phyloP scores from a whole-genome alignment of 2,888 invertebrate genomes.

The Vandiemenella viatica region DNA sequence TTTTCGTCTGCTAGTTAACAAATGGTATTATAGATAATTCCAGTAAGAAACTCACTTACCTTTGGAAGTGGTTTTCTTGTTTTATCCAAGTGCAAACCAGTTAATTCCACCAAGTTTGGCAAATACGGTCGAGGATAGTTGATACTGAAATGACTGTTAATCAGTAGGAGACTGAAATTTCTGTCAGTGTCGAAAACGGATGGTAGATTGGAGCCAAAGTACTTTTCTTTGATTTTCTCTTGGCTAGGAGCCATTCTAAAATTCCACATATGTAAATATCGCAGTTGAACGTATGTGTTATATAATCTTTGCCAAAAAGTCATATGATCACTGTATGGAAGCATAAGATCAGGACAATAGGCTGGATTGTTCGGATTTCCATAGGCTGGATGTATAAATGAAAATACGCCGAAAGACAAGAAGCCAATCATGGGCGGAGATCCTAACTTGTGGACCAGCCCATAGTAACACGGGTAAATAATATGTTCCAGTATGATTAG shows the following conservation, averaged over 20 bases:
- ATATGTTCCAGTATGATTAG: conserved; percentile 39
- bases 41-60: no score
- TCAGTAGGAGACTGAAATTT: conserved; percentile 15
- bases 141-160: conserved; percentile 10
- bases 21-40: no score
- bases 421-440: conserved; percentile 35
- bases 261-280: not conserved
- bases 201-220: not conserved
- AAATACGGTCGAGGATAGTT: not conserved
- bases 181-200: conserved; percentile 2
- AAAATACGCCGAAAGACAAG: conserved; percentile 22
- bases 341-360: conserved; percentile 22
- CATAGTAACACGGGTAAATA: conserved; percentile 11
- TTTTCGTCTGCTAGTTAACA: no score
- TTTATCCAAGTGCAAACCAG: not conserved
- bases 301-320: conserved; percentile 21
- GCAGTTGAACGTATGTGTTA: not conserved
- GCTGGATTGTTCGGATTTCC: conserved; percentile 25
- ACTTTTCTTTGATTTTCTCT: not conserved
- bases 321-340: conserved; percentile 18
- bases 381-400: conserved; percentile 20
- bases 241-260: not conserved
- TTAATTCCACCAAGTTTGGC: not conserved
- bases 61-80: not conserved
- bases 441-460: not conserved